Base-by-base conservation (phyloP, 2,113 vertebrate species). In the Neolamprologus ventralis region DNA sequence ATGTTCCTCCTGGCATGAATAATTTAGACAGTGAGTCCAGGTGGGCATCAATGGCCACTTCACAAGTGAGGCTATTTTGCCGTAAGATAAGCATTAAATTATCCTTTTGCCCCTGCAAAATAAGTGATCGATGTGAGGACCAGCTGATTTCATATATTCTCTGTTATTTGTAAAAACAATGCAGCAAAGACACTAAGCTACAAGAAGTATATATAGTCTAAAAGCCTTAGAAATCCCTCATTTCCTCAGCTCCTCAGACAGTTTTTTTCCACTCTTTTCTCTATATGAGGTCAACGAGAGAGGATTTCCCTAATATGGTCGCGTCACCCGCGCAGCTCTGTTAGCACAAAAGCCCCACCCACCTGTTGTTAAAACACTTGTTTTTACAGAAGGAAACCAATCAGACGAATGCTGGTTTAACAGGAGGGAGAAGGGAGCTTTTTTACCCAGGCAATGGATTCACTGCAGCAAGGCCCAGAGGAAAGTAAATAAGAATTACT, bases 1-100 rank as follows among this genome's bases (percentile, higher is more conserved):
- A 75, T 87, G 35, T 42, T 89, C 82, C 28, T 80, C n/a, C 45
- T 19, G n/a, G 21, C 78, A 81, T 91, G 81, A 92, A 92, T 90
- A 49, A 87, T 91, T 90, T 65, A 88, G 26, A 47, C 47, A 17
- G 45, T 45, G 71, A 82, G 19, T 57, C 47, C 53, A 55, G 49
- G 82, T 85, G 21, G 37, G 35, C 81, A 81, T 92, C 89, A 85
- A 63, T 81, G 75, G 26, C 54, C 85, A 89, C 45, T 42, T 42
- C 68, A 80, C 54, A 35, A 57, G 19, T 49, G 35, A 85, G 81
- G 16, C 81, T 37, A 88, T 90, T 90, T 81, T 65, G 40, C 68
- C 73, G 17, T 19, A 37, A 60, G 68, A 81, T 91, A 65, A 87
- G 83, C 8, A 88, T 83, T 78, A 86, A 31, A 1, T 58, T 78